Evolutionary conservation across 2,797 vertebrate genomes (phyloP).

Genomic region (Lepilemur ruficaudatus): DNA sequence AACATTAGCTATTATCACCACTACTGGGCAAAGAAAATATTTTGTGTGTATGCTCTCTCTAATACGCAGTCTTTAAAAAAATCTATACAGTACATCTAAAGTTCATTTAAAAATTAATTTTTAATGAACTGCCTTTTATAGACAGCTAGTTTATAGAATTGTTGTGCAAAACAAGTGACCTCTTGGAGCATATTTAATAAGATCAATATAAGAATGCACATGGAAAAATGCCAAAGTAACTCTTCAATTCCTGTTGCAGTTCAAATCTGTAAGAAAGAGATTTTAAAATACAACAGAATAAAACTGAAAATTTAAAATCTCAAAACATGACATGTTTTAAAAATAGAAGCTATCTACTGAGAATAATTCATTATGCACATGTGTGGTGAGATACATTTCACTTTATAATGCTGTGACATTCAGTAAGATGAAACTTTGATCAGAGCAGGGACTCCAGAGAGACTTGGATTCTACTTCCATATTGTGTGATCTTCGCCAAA

Average conservation of each 20-base stretch:
- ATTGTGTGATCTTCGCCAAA: neutral
- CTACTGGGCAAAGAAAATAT: constrained; percentile 12
- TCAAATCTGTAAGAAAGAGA: neutral
- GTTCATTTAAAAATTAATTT: constrained; percentile 73
- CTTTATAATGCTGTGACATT: constrained; percentile 1
- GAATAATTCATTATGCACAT: neutral
- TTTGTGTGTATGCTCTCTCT: neutral
- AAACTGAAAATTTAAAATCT: constrained; percentile 41
- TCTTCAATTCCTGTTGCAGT: constrained; percentile 19
- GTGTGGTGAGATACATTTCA: neutral
- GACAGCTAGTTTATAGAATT: constrained; percentile 1
- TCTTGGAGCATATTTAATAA: constrained; percentile 38
- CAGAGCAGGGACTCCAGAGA: neutral
- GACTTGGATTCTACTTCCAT: neutral
- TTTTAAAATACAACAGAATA: constrained; percentile 5
- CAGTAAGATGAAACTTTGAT: neutral
- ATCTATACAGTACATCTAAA: constrained; percentile 53
- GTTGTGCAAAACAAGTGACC: neutral
- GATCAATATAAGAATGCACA: constrained; percentile 38
- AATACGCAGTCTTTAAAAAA: constrained; percentile 36
- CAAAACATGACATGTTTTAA: neutral
- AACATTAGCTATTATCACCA: constrained; percentile 35
- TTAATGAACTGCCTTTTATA: constrained; percentile 59
- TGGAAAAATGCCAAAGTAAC: constrained; percentile 40
- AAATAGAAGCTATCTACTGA: neutral